phyloP scores from a whole-genome alignment of 2,888 invertebrate species.

The Muscina levida region DNA sequence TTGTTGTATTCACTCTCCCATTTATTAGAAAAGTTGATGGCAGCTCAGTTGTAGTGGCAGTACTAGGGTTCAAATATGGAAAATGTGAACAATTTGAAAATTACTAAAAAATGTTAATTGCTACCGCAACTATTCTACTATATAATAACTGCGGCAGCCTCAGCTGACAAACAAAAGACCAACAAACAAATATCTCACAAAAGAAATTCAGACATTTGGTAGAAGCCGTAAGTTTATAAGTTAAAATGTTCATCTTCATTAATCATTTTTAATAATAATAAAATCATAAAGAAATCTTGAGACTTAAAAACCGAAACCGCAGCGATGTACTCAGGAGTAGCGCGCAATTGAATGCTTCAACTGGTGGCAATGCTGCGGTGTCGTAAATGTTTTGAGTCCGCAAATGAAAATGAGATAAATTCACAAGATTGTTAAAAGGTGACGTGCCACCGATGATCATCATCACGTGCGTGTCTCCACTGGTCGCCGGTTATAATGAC shows the following conservation, averaged over 20 bases:
- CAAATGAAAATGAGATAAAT: conserved; percentile 1
- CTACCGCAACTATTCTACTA: conserved; percentile 39
- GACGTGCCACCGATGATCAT: conserved; percentile 24
- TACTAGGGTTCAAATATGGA: not conserved
- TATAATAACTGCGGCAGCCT: not conserved
- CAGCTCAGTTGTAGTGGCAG: not conserved
- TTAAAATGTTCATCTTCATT: conserved; percentile 66
- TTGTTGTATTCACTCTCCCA: not conserved
- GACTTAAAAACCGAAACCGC: conserved; percentile 28
- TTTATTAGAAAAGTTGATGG: too few species aligned
- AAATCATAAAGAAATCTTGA: conserved; percentile 55
- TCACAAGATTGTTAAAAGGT: conserved; percentile 43
- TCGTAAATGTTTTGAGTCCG: too few species aligned
- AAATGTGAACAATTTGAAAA: conserved; percentile 34
- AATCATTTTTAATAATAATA: conserved; percentile 64
- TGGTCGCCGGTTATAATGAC: not conserved
- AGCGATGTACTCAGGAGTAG: not conserved
- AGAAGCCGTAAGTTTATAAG: conserved; percentile 38
- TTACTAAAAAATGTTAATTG: conserved; percentile 41
- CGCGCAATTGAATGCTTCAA: too few species aligned
- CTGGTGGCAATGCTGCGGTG: too few species aligned
- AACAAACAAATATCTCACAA: conserved; percentile 6
- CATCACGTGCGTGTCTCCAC: not conserved
- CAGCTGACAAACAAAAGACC: conserved; percentile 30
- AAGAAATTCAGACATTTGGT: conserved; percentile 36